Base-by-base conservation (phyloP, 2,113 vertebrate species). In the Plecturocebus donacophilus region DNA sequence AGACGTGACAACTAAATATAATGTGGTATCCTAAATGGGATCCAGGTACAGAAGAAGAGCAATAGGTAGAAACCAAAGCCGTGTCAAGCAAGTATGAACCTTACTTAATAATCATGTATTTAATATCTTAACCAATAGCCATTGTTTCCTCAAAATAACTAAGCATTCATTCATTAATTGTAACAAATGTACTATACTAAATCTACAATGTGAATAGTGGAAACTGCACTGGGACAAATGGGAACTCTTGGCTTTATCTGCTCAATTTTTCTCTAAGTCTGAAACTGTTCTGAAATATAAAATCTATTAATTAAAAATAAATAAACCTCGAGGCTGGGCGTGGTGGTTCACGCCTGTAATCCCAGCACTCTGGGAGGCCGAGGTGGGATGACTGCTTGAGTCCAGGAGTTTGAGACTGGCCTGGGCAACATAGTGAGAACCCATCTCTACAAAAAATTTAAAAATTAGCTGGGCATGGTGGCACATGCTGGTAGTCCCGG, bases 31-130 rank as follows among this genome's bases (percentile, higher is more conserved):
- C 45, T 66, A n/a, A n/a, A 86, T 68, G 23, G n/a, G 66, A 93
- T 77, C 23, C 32, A 32, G 25, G 45, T 38, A 87, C 11, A 71
- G 27, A 14, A 87, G 90, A 52, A 90, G 56, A 75, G 6, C 40
- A 66, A 42, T 38, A 87, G 42, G 81, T 86, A 61, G 81, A 90
- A 96, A 90, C 56, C 82, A 38, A 49, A 79, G 13, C 94, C 81
- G 25, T 25, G 25, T 86, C 42, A 87, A 64, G 77, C 56, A 86
- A 90, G 12, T 42, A 49, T 42, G 52, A n/a, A 42, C 58, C 38
- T 91, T 87, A 38, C 8, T 52, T 83, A 58, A 83, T 90, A 76
- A 96, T 3, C 83, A 64, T 32, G 19, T 76, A 45, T 79, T 54
- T 58, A 16, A 52, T 52, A 52, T 52, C 49, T 52, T 52, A 52